Evolutionary conservation across 2,888 invertebrate genomes (phyloP).

Genomic region (Rhorus exstirpatorius): DNA sequence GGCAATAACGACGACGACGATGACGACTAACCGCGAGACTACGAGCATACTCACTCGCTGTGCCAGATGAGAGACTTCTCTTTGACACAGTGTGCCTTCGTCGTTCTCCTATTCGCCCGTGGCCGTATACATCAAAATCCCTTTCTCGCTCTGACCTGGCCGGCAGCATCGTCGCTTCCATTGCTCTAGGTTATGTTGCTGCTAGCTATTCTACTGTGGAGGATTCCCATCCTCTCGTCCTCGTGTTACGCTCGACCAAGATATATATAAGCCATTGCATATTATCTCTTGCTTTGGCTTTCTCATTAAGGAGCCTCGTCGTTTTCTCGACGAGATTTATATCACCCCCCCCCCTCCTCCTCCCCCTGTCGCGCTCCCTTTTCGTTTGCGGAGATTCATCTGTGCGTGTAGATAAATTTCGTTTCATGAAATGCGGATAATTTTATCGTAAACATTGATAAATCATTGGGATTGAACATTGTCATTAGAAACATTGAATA

Average conservation of each 20-base stretch:
- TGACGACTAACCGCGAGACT: constrained; percentile 13
- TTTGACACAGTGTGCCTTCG: constrained; percentile 57
- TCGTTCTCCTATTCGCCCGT: constrained; percentile 46
- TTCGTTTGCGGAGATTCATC: too few relatives aligned
- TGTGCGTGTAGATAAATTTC: too few relatives aligned
- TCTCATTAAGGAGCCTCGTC: constrained; percentile 74
- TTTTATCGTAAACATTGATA: too few relatives aligned
- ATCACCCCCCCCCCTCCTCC: background rate
- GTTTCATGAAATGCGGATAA: too few relatives aligned
- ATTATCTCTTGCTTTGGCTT: constrained; percentile 47
- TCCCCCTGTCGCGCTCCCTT: background rate
- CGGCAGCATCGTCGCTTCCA: constrained; percentile 17
- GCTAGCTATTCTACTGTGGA: background rate
- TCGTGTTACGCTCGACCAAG: constrained; percentile 10
- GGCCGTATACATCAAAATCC: constrained; percentile 34
- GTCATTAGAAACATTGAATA: too few relatives aligned
- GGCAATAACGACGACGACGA: constrained; percentile 10
- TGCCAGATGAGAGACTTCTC: constrained; percentile 45
- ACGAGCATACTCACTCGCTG: background rate
- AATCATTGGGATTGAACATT: too few relatives aligned
- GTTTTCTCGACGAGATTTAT: constrained; percentile 64
- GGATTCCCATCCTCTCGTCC: constrained; percentile 8
- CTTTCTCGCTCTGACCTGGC: constrained; percentile 44
- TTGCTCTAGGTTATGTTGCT: constrained; percentile 14
- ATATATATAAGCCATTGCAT: background rate